These are phyloP conservation scores for Nyctalus aviator DNA, from an alignment of 2,797 vertebrate genomes.

Conservation along the genomic window DNA sequence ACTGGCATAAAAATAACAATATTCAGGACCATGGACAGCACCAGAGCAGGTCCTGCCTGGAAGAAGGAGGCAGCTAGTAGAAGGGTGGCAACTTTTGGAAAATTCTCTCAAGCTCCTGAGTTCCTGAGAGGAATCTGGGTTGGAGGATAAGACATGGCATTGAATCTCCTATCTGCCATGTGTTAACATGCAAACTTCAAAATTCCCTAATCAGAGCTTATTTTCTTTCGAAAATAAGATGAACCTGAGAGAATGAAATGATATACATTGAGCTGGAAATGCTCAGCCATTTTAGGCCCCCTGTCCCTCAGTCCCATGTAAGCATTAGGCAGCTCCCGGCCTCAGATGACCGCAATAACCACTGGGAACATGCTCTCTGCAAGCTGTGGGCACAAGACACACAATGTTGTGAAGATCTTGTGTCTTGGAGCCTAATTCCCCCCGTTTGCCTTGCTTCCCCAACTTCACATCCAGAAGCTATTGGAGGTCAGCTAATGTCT, in stretches of 20 bases:
- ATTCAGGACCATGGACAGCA: neutral
- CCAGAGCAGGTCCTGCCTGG: accelerated
- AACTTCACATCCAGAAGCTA: neutral
- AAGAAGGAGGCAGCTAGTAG: neutral
- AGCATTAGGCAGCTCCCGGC: neutral
- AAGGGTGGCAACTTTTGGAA: neutral
- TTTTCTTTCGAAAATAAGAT: slow-evolving; percentile 13
- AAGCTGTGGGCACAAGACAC: neutral
- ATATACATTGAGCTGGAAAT: neutral
- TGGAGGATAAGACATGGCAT: neutral
- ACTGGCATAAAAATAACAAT: neutral
- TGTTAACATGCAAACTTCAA: neutral
- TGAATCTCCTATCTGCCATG: neutral
- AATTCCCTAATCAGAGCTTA: neutral
- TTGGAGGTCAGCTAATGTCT: neutral
- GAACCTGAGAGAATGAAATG: neutral
- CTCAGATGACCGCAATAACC: neutral
- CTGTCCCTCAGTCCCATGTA: neutral
- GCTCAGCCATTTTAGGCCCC: neutral
- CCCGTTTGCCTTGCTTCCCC: neutral
- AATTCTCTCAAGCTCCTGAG: neutral
- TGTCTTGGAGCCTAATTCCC: neutral
- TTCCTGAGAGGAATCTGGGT: neutral
- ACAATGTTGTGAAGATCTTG: neutral
- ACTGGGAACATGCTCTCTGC: neutral